phyloP scores from a whole-genome alignment of 2,113 vertebrate species.

The Myrmophylax atrothorax region DNA sequence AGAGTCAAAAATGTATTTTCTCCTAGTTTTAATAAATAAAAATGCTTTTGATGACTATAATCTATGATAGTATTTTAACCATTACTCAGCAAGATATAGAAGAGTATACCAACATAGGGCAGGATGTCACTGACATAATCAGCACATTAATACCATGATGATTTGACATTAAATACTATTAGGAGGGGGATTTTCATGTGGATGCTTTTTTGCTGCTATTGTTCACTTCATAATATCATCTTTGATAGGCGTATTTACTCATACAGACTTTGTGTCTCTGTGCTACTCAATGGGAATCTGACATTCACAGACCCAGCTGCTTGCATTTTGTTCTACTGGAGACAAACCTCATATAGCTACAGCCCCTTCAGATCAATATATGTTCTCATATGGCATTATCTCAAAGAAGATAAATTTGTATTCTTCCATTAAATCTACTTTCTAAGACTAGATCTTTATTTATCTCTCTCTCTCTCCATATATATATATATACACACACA shows the following conservation, averaged over 20 bases:
- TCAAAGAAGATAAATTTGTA: not conserved
- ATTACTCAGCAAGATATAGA: not conserved
- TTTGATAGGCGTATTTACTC: not conserved
- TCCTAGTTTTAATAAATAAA: not conserved
- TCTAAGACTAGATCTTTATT: not conserved
- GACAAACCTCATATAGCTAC: not conserved
- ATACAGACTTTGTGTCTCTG: constrained; percentile 21
- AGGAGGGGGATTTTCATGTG: not conserved
- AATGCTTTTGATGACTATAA: not conserved
- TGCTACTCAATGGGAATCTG: not conserved
- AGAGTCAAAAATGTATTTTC: not conserved
- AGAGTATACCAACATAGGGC: not conserved
- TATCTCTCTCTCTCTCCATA: not conserved
- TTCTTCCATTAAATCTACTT: not conserved
- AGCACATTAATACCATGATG: not conserved
- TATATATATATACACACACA: too few species aligned
- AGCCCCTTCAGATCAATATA: constrained; percentile 6
- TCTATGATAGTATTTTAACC: not conserved
- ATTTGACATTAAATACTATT: constrained; percentile 14
- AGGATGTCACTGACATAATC: not conserved
- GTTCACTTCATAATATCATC: not conserved
- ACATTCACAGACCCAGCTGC: not conserved
- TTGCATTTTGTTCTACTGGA: constrained; percentile 25
- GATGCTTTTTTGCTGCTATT: not conserved
- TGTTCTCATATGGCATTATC: not conserved